A percentile compares a stretch with the other conserved stretches of the same genome.
Conservation (phyloP, 2,113 vertebrate species). For the Gasterosteus nipponicus region DNA sequence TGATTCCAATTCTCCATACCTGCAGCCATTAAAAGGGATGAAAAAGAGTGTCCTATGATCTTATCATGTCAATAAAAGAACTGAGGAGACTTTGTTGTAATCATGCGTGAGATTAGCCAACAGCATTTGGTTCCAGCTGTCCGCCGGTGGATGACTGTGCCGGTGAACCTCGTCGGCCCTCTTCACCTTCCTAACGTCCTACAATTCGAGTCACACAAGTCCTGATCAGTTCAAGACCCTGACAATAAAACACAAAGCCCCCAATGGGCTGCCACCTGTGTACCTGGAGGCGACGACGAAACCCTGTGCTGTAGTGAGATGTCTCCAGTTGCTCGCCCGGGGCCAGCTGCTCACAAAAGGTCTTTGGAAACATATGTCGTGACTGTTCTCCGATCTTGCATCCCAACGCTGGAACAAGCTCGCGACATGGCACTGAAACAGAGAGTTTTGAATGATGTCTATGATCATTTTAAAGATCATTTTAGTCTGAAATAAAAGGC, state of each 20-base stretch:
- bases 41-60: background rate
- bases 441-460: background rate
- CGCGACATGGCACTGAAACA: background rate
- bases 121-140: background rate
- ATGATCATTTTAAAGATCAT: background rate
- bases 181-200: conserved; percentile 26
- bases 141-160: background rate
- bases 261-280: conserved; percentile 46
- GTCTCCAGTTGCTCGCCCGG: conserved; percentile 33
- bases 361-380: conserved; percentile 7
- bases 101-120: background rate
- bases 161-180: background rate
- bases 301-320: background rate
- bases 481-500: background rate
- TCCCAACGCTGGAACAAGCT: background rate
- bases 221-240: conserved; percentile 23
- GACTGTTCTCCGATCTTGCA: background rate
- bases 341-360: conserved; percentile 19
- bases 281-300: conserved; percentile 27
- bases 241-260: conserved; percentile 4
- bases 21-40: background rate
- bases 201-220: conserved; percentile 24
- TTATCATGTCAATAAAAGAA: background rate
- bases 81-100: background rate
- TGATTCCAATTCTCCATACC: background rate